Evolutionary conservation across 2,888 invertebrate genomes (phyloP).

Genomic region (Desoria tigrina): DNA sequence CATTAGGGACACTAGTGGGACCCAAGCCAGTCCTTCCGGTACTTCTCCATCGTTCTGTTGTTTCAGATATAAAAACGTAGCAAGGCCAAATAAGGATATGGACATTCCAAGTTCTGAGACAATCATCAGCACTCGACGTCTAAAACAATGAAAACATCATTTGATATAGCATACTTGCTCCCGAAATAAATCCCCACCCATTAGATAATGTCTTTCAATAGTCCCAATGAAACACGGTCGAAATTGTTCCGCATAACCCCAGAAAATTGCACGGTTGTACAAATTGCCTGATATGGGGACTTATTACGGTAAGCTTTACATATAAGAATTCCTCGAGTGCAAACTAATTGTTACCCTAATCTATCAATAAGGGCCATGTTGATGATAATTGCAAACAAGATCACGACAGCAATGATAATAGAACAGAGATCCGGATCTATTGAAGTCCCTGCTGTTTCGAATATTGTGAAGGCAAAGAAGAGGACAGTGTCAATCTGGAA

Average conservation of each 20-base stretch:
- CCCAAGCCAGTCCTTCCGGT: constrained; percentile 64
- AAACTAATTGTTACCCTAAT: constrained; percentile 77
- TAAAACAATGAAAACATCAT: no score
- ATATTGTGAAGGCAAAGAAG: constrained; percentile 74
- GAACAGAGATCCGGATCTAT: constrained; percentile 62
- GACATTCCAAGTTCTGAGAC: constrained; percentile 75
- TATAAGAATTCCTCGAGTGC: no score
- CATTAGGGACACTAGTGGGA: constrained; percentile 69
- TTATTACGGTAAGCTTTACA: no score
- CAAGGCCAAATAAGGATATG: constrained; percentile 68
- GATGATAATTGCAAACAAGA: constrained; percentile 58
- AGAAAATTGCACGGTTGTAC: no score
- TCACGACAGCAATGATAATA: constrained; percentile 62
- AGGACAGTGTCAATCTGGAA: constrained; percentile 79
- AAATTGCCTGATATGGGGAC: no score
- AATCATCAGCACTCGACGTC: constrained; percentile 74
- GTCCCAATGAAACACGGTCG: no score
- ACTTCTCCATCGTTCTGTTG: constrained; percentile 53
- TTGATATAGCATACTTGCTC: no score
- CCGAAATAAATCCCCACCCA: no score
- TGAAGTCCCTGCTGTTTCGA: constrained; percentile 68
- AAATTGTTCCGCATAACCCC: no score
- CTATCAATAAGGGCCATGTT: constrained; percentile 71
- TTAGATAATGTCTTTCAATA: no score
- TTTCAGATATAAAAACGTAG: constrained; percentile 69